Evolutionary conservation across 30 jellyfish, hydroid and myxozoan genomes (phyloP), one percentile per base, ranked within the genome.

Genomic region (Sanderia malayensis): DNA sequence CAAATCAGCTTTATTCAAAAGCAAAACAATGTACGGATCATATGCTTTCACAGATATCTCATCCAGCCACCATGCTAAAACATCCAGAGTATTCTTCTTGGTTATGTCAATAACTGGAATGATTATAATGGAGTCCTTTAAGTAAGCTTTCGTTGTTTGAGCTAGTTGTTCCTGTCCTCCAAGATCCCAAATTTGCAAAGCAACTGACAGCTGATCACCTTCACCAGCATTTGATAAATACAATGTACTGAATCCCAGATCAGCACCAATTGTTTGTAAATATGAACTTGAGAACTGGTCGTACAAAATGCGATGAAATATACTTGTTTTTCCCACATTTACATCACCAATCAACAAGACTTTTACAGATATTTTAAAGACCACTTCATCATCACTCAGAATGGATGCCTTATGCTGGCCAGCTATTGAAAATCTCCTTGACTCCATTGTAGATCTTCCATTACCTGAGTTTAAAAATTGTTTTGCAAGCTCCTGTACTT

Each of bases 241-340:
- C 73, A 89, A 66, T 7, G 88, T 70, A 31, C 80, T 69, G 44
- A 81, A 76, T 13, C 95, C 97, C 17, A 81, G 52, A 41, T 89
- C 97, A 13, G 80, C 95, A 13, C 97, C 97, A 24, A 89, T 66
- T 31, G 97, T 89, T 68, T 87, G 87, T 57, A 81, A 55, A 61
- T 89, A 89, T 19, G 85, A 72, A 27, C 73, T 74, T 17, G 97
- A 70, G 66, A 81, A 89, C 34, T 81, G 87, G 59, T 89, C 95
- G 73, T 89, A 89, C 41, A 89, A 85, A 22, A 89, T 74, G 27
- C 97, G 89, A 46, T 89, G 97, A 74, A 89, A 89, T 2, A 89
- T 76, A 34, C 95, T 81, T 6, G 97, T 89, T 57, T 89, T 89
- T 1, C 97, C 97, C 59, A 79, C 95, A 76, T 71, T 82, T 0